phyloP scores from a whole-genome alignment of 2,113 vertebrate species.

The Delphinapterus leucas region DNA sequence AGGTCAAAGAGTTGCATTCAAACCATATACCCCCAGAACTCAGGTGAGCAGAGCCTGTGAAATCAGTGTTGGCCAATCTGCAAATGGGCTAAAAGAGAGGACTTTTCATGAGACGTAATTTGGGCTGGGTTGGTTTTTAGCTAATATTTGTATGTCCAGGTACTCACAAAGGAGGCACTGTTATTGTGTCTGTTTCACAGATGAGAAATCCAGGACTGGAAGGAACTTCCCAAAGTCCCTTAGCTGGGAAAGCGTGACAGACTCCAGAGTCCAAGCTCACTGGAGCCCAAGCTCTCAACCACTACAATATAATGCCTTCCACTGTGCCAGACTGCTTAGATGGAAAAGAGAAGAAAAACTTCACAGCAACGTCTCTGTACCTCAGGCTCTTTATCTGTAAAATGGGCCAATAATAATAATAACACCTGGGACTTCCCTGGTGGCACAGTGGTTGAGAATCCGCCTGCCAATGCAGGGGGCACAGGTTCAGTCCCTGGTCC shows the following conservation, averaged over 20 bases:
- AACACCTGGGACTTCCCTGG: no score
- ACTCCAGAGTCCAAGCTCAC: no score
- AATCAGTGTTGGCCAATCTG: no score
- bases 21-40: neutral
- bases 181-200: neutral
- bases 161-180: neutral
- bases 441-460: no score
- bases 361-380: neutral
- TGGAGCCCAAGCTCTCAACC: neutral
- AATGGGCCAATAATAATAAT: neutral
- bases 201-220: neutral
- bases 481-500: no score
- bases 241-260: neutral
- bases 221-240: neutral
- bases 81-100: neutral
- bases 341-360: neutral
- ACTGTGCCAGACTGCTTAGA: rapidly evolving
- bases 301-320: rapidly evolving
- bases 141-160: neutral
- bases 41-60: neutral
- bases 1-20: neutral
- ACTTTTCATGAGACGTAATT: neutral
- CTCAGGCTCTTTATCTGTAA: neutral
- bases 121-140: neutral
- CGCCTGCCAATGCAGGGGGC: no score